Conservation (phyloP, 2,888 invertebrate genomes). For the Archips crataeganus region DNA sequence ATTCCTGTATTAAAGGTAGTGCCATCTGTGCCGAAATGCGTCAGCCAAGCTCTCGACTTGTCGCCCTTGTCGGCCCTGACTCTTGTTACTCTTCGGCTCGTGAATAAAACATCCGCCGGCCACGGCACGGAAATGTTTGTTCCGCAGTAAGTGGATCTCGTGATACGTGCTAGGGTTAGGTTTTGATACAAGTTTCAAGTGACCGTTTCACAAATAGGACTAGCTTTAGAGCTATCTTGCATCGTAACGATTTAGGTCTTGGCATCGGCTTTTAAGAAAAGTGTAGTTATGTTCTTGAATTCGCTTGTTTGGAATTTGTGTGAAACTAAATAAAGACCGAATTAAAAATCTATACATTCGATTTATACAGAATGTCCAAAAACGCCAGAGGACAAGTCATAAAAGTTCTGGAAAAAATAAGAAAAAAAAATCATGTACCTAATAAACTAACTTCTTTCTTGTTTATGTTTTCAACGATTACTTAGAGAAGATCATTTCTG, state of each 20-base stretch:
- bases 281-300: not conserved
- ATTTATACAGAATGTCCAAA: too few relatives aligned
- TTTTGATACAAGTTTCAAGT: constrained; percentile 12
- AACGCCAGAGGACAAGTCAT: too few relatives aligned
- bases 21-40: not conserved
- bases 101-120: constrained; percentile 35
- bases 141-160: constrained; percentile 5
- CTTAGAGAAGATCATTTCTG: too few relatives aligned
- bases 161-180: constrained; percentile 4
- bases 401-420: too few relatives aligned
- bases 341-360: too few relatives aligned
- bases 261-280: not conserved
- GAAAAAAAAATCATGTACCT: too few relatives aligned
- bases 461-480: too few relatives aligned
- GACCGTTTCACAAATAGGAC: not conserved
- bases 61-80: constrained; percentile 23
- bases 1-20: not conserved
- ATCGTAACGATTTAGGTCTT: not conserved
- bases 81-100: constrained; percentile 12
- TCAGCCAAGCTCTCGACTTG: constrained; percentile 15
- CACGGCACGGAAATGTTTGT: constrained; percentile 20
- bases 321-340: too few relatives aligned
- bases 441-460: too few relatives aligned
- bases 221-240: not conserved
- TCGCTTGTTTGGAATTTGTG: not conserved